A percentile compares a stretch with the other conserved stretches of the same genome.
Evolutionary conservation across 1,140 invertebrate genomes (phyloP).

Genomic region (Bombus cullumanus): DNA sequence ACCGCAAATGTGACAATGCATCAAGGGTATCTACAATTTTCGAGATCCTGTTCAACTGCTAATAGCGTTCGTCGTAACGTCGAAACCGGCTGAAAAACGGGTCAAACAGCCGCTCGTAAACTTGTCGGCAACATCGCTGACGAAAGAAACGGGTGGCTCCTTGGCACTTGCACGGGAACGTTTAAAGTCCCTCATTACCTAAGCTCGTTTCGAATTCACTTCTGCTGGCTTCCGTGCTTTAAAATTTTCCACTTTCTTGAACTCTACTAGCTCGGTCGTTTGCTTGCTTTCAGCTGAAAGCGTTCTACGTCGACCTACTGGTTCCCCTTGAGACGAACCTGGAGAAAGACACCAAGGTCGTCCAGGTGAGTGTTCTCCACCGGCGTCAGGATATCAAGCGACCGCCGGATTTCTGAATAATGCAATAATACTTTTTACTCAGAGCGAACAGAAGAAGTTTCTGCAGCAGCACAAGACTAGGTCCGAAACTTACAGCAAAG

Average conservation of each 20-base stretch:
- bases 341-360: slow-evolving; percentile 96
- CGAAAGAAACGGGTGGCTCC: neutral
- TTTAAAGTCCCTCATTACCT: slow-evolving; percentile 51
- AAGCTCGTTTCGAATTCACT: slow-evolving; percentile 45
- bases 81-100: neutral
- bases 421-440: slow-evolving; percentile 45
- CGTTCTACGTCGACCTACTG: slow-evolving; percentile 95
- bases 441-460: slow-evolving; percentile 96
- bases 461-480: slow-evolving; percentile 94
- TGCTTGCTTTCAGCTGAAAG: slow-evolving; percentile 89
- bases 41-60: neutral
- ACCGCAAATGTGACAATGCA: neutral
- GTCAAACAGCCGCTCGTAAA: neutral
- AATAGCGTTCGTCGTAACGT: neutral
- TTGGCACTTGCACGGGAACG: neutral
- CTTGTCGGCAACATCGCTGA: neutral
- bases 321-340: slow-evolving; percentile 95
- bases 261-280: slow-evolving; percentile 1
- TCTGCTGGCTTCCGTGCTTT: slow-evolving; percentile 20
- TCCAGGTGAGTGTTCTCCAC: slow-evolving; percentile 87
- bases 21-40: neutral
- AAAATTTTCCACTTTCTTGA: slow-evolving; percentile 43
- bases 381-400: slow-evolving; percentile 4
- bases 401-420: slow-evolving; percentile 42
- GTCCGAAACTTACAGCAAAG: slow-evolving; percentile 94